These are phyloP conservation scores for Chloebia gouldiae DNA, from an alignment of 2,113 vertebrate species.

Conservation along the genomic window DNA sequence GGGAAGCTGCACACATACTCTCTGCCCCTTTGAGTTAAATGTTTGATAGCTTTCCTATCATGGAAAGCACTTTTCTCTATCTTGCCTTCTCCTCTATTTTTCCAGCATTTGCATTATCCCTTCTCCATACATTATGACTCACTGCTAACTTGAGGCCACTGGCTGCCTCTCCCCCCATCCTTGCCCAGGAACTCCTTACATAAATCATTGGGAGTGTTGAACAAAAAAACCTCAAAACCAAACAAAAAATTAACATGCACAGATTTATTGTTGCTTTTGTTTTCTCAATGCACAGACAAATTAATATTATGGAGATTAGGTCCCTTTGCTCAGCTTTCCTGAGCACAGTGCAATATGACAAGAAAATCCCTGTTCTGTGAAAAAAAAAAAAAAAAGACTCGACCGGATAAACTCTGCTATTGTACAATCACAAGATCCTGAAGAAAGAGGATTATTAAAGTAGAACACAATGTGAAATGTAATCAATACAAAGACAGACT, in stretches of 20 bases:
- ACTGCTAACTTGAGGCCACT: neutral
- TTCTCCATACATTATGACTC: conserved; percentile 30
- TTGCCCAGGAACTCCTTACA: neutral
- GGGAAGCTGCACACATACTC: neutral
- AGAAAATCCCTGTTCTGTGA: conserved; percentile 44
- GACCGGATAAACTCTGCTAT: conserved; percentile 30
- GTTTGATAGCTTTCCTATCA: conserved; percentile 10
- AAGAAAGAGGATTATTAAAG: conserved; percentile 65
- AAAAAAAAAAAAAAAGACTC: neutral
- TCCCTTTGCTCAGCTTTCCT: conserved; percentile 16
- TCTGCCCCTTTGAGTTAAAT: neutral
- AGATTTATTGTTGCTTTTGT: conserved; percentile 41
- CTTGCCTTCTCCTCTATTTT: neutral
- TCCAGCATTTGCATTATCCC: conserved; percentile 6
- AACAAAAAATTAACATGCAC: neutral
- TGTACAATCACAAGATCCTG: conserved; percentile 40
- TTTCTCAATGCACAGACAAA: conserved; percentile 19
- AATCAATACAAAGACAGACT: conserved; percentile 1
- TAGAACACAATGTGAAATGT: conserved; percentile 30
- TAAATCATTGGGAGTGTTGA: neutral
- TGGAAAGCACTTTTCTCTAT: neutral
- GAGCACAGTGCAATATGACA: conserved; percentile 23
- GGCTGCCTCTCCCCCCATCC: neutral
- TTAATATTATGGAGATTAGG: conserved; percentile 57
- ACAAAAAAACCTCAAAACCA: neutral